Conservation (phyloP, 2,888 invertebrate genomes). For the Phlogophora meticulosa region DNA sequence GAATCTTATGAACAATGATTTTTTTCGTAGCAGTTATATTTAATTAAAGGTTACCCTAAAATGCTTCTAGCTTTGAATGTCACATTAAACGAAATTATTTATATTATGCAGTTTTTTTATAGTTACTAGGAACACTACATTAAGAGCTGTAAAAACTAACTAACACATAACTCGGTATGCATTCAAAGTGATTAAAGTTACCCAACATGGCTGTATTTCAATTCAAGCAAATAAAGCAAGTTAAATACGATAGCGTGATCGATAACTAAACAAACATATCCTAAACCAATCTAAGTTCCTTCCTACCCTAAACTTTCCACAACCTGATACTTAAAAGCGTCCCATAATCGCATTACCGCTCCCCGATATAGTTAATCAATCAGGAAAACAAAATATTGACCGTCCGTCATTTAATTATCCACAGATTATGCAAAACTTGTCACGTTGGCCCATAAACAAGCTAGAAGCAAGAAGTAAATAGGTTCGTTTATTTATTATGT, state of each 20-base stretch:
- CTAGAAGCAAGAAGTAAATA: constrained; percentile 28
- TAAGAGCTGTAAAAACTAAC: no score
- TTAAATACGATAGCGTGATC: neutral
- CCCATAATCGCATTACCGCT: neutral
- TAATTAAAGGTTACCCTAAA: no score
- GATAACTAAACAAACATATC: constrained; percentile 9
- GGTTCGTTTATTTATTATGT: no score
- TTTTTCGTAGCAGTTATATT: no score
- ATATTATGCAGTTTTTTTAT: no score
- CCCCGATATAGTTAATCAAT: constrained; percentile 35
- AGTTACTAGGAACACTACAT: no score
- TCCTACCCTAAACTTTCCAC: neutral
- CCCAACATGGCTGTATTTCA: neutral
- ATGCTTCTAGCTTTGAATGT: no score
- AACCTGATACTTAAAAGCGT: neutral
- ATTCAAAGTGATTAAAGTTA: no score
- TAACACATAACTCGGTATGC: no score
- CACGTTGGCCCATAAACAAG: constrained; percentile 40
- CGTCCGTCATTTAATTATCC: constrained; percentile 18
- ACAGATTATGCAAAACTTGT: constrained; percentile 48
- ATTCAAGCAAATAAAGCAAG: neutral
- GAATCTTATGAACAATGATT: no score
- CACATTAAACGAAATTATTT: no score
- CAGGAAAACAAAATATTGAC: constrained; percentile 36
- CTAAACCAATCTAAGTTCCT: neutral